A percentile compares a stretch with the other conserved stretches of the same genome.
phyloP scores from a whole-genome alignment of 2,113 vertebrate genomes.

The Spermophilus dauricus region DNA sequence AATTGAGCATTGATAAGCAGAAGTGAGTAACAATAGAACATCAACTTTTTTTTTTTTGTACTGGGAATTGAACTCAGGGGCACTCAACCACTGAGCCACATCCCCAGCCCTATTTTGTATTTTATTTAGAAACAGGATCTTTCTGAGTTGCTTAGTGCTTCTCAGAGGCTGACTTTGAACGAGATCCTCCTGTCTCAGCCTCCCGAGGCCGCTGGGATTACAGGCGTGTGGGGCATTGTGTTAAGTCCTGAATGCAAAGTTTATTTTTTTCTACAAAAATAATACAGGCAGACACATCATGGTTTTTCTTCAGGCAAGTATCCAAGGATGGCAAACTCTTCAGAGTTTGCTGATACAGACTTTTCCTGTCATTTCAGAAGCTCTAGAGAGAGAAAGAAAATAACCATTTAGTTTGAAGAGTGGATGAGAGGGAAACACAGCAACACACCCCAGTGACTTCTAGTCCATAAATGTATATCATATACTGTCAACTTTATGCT shows the following conservation, averaged over 20 bases:
- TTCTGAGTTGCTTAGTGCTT: too few species aligned
- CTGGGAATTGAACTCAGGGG: too few species aligned
- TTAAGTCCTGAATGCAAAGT: background rate
- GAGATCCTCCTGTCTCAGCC: too few species aligned
- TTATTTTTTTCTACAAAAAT: background rate
- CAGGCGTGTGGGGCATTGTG: background rate
- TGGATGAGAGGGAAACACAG: background rate
- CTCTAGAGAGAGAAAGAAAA: constrained; percentile 2
- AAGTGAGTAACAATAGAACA: background rate
- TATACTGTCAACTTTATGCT: constrained; percentile 3
- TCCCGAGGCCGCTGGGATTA: too few species aligned
- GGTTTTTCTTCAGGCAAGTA: background rate
- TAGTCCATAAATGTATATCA: background rate
- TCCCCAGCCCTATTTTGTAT: too few species aligned
- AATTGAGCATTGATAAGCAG: background rate
- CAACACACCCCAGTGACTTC: background rate
- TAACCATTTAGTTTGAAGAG: background rate
- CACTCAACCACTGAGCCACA: too few species aligned
- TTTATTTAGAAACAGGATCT: too few species aligned
- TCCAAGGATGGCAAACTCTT: background rate
- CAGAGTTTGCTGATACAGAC: background rate
- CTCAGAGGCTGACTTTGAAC: too few species aligned
- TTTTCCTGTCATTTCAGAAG: constrained; percentile 49
- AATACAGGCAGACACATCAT: background rate
- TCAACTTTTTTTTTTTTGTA: too few species aligned